phyloP scores from a whole-genome alignment of 1,140 invertebrate species.

The Drosophila nasuta region DNA sequence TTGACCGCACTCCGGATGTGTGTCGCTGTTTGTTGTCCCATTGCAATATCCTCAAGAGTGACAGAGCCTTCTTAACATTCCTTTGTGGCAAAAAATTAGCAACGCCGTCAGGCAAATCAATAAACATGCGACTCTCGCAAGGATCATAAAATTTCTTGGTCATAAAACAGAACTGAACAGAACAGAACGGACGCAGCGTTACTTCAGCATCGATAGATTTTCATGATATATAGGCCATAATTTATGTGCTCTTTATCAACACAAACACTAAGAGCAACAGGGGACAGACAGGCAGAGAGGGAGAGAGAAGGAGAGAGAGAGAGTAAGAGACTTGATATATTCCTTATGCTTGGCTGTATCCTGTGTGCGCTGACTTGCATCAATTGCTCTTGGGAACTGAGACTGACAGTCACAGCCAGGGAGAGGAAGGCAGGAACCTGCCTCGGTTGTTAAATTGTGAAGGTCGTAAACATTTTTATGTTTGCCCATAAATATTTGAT shows the following conservation, averaged over 20 bases:
- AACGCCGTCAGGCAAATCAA: conserved; percentile 50
- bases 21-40: conserved; percentile 8
- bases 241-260: conserved; percentile 52
- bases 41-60: conserved; percentile 17
- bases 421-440: conserved; percentile 14
- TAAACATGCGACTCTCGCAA: conserved; percentile 41
- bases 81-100: conserved; percentile 53
- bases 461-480: conserved; percentile 62
- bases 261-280: conserved; percentile 24
- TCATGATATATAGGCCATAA: conserved; percentile 50
- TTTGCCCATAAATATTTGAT: conserved; percentile 51
- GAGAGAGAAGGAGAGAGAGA: not conserved
- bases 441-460: conserved; percentile 42
- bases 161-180: conserved; percentile 21
- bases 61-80: conserved; percentile 17
- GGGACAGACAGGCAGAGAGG: not conserved
- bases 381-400: conserved; percentile 23
- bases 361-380: conserved; percentile 33
- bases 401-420: not conserved
- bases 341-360: conserved; percentile 24
- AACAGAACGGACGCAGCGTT: conserved; percentile 24
- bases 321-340: not conserved
- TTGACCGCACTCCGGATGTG: conserved; percentile 43
- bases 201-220: conserved; percentile 47
- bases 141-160: conserved; percentile 37